Evolutionary conservation across 2,888 invertebrate species (phyloP), one percentile per base, ranked within the genome.

Genomic region (Andricus curvator): DNA sequence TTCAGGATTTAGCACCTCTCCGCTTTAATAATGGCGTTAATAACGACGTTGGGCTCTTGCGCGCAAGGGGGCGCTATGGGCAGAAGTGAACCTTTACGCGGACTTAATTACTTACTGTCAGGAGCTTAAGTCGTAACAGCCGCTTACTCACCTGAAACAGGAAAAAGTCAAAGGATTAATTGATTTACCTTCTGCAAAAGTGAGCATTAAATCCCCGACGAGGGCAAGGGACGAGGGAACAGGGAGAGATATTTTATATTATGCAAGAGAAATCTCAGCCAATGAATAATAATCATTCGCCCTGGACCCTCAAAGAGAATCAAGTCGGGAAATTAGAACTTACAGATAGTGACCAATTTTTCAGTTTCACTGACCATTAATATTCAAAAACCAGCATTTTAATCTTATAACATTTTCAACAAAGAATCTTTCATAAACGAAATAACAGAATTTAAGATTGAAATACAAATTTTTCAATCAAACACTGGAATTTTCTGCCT

Each of bases 91-190:
- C 60, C 60, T 60, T 22, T 60, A 60, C 60, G 48, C 48, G 51
- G 74, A 74, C 74, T 60, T 74, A 74, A 74, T 74, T 74, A 74
- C 74, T 74, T 74, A 74, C 33, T 56, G 74, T 56, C 51, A 74
- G 33, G 56, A 74, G 74, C 74, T 56, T 74, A 74, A 64, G 64
- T 64, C 64, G 83, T 84, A 84, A 87, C 77, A 80, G 78, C 83
- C 80, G 86, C 83, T 87, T 87, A 88, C 89, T 90, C 84, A 89
- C 88, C 87, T 89, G 88, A 83, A 88, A 88, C 85, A 88, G 68
- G 68, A 88, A 88, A 84, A 86, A 74, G 33, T 67, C 33, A 6
- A 74, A 74, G 33, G 51, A 56, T 74, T 74, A 74, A 74, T 56
- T 56, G 74, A 74, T 56, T 56, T 74, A 56, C 51, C 56, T 25